Percentiles rank a stretch among this genome's conserved stretches.
phyloP scores from a whole-genome alignment of 2,113 vertebrate genomes.

The Melanerpes formicivorus region DNA sequence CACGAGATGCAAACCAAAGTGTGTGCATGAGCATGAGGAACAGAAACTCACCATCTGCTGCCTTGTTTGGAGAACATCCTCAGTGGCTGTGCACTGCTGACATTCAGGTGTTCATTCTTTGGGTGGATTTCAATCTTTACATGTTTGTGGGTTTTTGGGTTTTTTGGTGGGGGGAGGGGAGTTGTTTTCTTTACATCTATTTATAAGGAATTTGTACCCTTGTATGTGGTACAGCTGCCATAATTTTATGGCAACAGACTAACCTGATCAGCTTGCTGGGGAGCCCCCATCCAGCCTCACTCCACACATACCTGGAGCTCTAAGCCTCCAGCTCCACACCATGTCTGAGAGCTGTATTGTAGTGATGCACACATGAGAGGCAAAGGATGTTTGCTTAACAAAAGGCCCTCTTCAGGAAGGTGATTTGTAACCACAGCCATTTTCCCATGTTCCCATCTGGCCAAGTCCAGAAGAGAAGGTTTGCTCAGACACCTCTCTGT shows the following conservation, averaged over 20 bases:
- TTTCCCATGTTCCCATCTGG: background rate
- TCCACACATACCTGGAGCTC: fast-evolving
- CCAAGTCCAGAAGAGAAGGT: background rate
- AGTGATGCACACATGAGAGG: fast-evolving
- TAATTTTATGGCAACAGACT: background rate
- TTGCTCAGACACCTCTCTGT: background rate
- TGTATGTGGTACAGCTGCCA: background rate
- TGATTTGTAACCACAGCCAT: background rate
- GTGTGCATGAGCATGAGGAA: fast-evolving
- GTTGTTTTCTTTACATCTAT: background rate
- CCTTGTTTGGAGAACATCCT: background rate
- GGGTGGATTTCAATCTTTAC: background rate
- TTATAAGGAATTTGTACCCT: background rate
- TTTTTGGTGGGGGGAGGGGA: background rate
- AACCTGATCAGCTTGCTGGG: background rate
- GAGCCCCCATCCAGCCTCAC: background rate
- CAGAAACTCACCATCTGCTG: background rate
- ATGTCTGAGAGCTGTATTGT: background rate
- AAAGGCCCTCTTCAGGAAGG: background rate
- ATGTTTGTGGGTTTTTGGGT: background rate
- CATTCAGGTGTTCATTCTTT: background rate
- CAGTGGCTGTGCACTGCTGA: background rate
- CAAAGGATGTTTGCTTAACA: background rate
- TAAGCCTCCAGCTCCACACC: background rate
- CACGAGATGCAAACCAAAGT: background rate